Evolutionary conservation across 2,888 invertebrate genomes (phyloP).

Genomic region (Drosophila paramelanica): DNA sequence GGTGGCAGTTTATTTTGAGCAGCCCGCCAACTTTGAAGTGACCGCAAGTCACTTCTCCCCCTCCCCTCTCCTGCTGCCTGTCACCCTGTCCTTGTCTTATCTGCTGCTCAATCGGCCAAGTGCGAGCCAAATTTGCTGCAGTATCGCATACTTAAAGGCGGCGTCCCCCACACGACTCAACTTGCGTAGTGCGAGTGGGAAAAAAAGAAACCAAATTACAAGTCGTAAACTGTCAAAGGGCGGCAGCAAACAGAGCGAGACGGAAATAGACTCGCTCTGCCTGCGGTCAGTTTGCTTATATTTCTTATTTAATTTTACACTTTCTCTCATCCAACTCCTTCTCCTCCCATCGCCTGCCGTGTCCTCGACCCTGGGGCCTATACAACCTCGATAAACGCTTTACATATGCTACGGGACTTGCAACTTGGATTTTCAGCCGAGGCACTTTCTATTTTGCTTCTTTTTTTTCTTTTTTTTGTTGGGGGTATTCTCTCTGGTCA

Average conservation of each 20-base stretch:
- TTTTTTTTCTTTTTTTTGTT: not conserved
- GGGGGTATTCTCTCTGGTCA: slow-evolving; percentile 57
- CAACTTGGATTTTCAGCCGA: slow-evolving; percentile 16
- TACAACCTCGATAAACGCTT: slow-evolving; percentile 40
- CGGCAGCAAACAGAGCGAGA: not conserved
- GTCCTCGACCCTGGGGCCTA: slow-evolving; percentile 3
- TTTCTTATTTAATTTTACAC: slow-evolving; percentile 75
- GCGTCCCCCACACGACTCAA: slow-evolving; percentile 17
- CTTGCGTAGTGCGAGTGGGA: slow-evolving; percentile 62
- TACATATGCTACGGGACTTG: slow-evolving; percentile 46
- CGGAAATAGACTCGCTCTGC: slow-evolving; percentile 19
- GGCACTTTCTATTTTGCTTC: not conserved
- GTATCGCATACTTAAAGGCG: slow-evolving; percentile 46
- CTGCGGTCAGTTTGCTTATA: slow-evolving; percentile 73
- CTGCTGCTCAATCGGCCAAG: slow-evolving; percentile 55
- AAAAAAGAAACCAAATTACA: slow-evolving; percentile 41
- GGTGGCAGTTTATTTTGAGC: slow-evolving; percentile 39
- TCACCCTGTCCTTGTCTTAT: slow-evolving; percentile 13
- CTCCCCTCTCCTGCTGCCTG: not conserved
- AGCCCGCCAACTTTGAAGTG: slow-evolving; percentile 57
- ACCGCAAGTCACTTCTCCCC: slow-evolving; percentile 23
- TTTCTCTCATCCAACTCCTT: slow-evolving; percentile 21
- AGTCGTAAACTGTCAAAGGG: slow-evolving; percentile 53
- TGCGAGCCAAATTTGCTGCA: slow-evolving; percentile 34
- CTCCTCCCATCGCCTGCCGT: not conserved